A percentile compares a stretch with the other conserved stretches of the same genome.
phyloP scores from a whole-genome alignment of 1,140 invertebrate species.

The Sminthurinus signatus region DNA sequence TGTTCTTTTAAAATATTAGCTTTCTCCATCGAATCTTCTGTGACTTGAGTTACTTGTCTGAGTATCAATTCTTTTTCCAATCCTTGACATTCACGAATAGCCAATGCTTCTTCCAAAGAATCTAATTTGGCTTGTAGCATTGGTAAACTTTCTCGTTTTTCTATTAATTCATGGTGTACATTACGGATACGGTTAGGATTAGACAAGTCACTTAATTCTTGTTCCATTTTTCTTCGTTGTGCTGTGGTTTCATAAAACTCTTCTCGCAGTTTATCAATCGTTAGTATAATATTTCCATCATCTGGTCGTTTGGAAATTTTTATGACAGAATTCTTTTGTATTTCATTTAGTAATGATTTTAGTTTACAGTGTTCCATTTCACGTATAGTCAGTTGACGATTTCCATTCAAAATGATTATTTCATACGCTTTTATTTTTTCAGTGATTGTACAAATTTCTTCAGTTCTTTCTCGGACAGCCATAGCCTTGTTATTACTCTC shows the following conservation, averaged over 20 bases:
- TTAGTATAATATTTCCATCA: conserved; percentile 16
- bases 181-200: conserved; percentile 21
- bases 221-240: conserved; percentile 25
- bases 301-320: conserved; percentile 24
- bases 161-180: conserved; percentile 28
- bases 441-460: conserved; percentile 33
- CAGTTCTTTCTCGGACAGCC: conserved; percentile 23
- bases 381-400: conserved; percentile 16
- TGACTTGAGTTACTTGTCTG: conserved; percentile 29
- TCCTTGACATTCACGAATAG: conserved; percentile 15
- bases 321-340: too few species aligned
- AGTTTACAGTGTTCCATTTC: conserved; percentile 35
- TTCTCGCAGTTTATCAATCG: conserved; percentile 30
- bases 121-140: conserved; percentile 21
- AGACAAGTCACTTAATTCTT: conserved; percentile 23
- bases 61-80: conserved; percentile 29
- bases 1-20: conserved; percentile 25
- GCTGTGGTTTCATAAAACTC: conserved; percentile 26
- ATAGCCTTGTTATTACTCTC: conserved; percentile 10
- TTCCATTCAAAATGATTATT: conserved; percentile 28
- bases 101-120: conserved; percentile 23
- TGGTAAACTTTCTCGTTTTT: conserved; percentile 23
- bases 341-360: not conserved
- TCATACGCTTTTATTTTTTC: conserved; percentile 32
- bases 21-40: conserved; percentile 14